A percentile compares a stretch with the other conserved stretches of the same genome.
Evolutionary conservation across 2,113 vertebrate genomes (phyloP).

Genomic region (Aspiorhynchus laticeps): DNA sequence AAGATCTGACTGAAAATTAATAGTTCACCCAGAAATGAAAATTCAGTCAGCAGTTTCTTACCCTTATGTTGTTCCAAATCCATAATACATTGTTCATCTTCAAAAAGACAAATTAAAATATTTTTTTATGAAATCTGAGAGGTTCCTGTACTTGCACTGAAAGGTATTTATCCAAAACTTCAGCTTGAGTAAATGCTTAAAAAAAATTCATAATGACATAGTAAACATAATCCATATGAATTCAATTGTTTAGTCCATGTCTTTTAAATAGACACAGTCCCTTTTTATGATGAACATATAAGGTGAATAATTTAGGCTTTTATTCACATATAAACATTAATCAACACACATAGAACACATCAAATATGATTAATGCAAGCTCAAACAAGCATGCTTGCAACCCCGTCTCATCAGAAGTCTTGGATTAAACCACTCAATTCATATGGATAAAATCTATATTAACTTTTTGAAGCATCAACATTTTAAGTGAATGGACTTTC

Average conservation of each 20-base stretch:
- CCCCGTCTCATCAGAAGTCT: neutral
- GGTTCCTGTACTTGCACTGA: neutral
- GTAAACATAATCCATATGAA: neutral
- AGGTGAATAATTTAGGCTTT: neutral
- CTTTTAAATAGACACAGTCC: no score
- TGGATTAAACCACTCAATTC: neutral
- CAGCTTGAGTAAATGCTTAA: neutral
- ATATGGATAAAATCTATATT: neutral
- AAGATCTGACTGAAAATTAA: neutral
- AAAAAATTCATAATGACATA: neutral
- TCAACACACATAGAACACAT: neutral
- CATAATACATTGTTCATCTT: neutral
- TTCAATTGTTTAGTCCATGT: no score
- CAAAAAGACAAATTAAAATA: neutral
- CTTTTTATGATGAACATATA: no score
- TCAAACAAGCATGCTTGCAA: neutral
- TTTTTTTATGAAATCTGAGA: neutral
- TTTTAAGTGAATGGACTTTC: neutral
- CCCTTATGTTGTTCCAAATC: neutral
- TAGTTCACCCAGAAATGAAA: neutral
- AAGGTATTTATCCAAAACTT: neutral
- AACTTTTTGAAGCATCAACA: neutral
- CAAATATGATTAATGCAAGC: neutral
- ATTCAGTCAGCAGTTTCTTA: no score
- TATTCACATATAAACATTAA: neutral